Conservation (phyloP, 2,113 vertebrate species). For the Anoura caudifer region DNA sequence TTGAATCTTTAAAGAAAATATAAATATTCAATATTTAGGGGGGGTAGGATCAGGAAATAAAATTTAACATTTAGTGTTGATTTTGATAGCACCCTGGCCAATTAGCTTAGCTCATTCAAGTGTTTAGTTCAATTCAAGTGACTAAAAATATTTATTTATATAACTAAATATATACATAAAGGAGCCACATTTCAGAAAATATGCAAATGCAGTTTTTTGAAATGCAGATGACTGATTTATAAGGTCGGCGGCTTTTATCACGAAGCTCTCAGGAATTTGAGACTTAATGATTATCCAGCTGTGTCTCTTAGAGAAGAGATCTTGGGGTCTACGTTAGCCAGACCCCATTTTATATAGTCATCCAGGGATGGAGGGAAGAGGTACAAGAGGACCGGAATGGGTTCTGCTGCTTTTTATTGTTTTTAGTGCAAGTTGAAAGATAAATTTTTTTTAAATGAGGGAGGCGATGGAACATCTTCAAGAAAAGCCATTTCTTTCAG, state of each 20-base stretch:
- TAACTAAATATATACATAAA: not conserved
- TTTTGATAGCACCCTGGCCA: not conserved
- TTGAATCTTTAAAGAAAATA: conserved; percentile 29
- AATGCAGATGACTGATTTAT: not conserved
- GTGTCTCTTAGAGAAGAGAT: not conserved
- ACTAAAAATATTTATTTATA: conserved; percentile 39
- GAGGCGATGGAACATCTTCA: not conserved
- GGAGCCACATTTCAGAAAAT: not conserved
- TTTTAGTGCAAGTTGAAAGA: not conserved
- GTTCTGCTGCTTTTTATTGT: not conserved
- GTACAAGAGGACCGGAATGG: not conserved
- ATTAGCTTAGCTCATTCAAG: not conserved
- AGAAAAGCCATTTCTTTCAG: not conserved
- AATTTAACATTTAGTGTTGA: not conserved
- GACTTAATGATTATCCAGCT: not conserved
- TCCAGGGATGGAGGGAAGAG: not conserved
- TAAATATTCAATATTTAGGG: not conserved
- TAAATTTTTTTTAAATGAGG: not conserved
- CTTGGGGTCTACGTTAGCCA: not conserved
- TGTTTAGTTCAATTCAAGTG: not conserved
- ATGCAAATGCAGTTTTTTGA: not conserved
- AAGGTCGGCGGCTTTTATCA: not conserved
- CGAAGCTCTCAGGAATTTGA: too few species aligned
- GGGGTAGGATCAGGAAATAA: not conserved
- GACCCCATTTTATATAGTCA: not conserved